A percentile compares a stretch with the other conserved stretches of the same genome.
These are phyloP conservation scores for Apis laboriosa DNA, from an alignment of 1,140 invertebrate species.

Conservation along the genomic window DNA sequence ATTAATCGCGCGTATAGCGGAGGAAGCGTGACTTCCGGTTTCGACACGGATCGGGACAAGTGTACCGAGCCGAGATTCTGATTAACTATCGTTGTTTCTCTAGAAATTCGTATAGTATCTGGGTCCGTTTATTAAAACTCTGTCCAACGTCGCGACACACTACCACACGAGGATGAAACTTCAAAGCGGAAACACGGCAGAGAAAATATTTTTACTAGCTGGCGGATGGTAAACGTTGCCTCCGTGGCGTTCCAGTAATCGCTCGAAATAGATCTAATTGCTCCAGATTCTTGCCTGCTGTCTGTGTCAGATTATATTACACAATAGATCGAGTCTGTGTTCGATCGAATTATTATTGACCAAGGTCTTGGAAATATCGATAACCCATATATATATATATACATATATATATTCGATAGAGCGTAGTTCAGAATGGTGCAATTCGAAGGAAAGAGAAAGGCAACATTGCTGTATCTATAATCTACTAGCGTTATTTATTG, in stretches of 20 bases:
- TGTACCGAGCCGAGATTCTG: neutral
- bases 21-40: conserved; percentile 13
- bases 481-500: neutral
- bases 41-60: neutral
- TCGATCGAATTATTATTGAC: neutral
- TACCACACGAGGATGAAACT: neutral
- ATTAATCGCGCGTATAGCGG: neutral
- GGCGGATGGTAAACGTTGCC: conserved; percentile 27
- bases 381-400: neutral
- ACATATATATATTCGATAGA: too few species aligned
- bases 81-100: neutral
- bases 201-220: conserved; percentile 56
- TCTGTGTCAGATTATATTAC: neutral
- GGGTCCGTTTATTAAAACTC: neutral
- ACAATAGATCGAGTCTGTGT: conserved; percentile 13
- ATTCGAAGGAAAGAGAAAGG: conserved; percentile 1
- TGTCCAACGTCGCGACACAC: neutral
- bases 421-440: too few species aligned
- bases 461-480: neutral
- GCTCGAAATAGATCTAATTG: conserved; percentile 65
- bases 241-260: conserved; percentile 57
- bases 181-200: conserved; percentile 17
- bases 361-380: neutral
- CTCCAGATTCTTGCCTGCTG: conserved; percentile 44
- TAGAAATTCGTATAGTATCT: neutral